Base-by-base conservation (phyloP, 2,888 invertebrate genomes). In the Lepidocyrtoides sp. region DNA sequence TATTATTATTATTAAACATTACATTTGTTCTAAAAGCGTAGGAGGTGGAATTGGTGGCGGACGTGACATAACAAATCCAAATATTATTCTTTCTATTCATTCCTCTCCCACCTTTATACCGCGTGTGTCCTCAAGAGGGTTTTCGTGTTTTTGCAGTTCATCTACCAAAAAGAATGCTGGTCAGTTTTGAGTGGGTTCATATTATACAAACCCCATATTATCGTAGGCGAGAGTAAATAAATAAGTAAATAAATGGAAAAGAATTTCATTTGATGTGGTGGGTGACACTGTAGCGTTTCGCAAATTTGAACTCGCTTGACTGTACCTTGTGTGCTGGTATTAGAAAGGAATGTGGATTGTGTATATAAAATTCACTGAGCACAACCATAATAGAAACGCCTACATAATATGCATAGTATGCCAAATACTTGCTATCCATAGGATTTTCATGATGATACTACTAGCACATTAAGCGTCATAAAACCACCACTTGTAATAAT, bases 391-490 rank as follows among this genome's bases (percentile, higher is more conserved):
- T n/a, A n/a, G n/a, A n/a, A n/a, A 44, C 14, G 44, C 44, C 8
- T 1, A 44, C 12, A 51, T n/a, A n/a, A 51, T 51, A 51, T 14
- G 48, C 48, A 57, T 36, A 2, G 57, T 32, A 36, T 36, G 12
- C n/a, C n/a, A n/a, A n/a, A n/a, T n/a, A n/a, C n/a, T n/a, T n/a
- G n/a, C n/a, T n/a, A n/a, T n/a, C n/a, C n/a, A n/a, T n/a, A 48
- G 12, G 44, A 26, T 23, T 48, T 75, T 26, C 48, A n/a, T n/a
- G 26, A 75, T 48, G 48, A 23, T 26, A 14, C 48, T 48, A 48
- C 23, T 75, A 75, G 44, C 48, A 48, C 44, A 48, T 44, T 72
- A 84, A 84, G 41, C 60, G 48, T 41, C 44, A 77, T 63, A 86
- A 75, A 75, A 77, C 44, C 17, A 41, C 54, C 69, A 26, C 84